A percentile compares a stretch with the other conserved stretches of the same genome.
Conservation (phyloP, 2,113 vertebrate genomes). For the Tamias sibiricus region DNA sequence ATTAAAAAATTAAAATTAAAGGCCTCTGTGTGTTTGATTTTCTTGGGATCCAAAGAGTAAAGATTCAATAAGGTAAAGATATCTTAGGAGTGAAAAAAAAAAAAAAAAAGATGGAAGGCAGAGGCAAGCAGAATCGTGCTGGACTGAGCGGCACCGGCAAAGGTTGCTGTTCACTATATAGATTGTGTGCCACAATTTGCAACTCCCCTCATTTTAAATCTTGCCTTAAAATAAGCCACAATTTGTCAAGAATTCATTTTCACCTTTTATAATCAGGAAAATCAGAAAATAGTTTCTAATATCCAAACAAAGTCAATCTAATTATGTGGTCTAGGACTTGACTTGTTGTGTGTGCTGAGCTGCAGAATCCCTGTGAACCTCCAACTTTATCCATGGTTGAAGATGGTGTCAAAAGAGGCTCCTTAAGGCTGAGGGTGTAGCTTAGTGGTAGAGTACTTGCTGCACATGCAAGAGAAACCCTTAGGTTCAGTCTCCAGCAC, state of each 20-base stretch:
- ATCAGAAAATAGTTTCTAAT: background rate
- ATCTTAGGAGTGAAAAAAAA: background rate
- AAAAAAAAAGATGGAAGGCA: background rate
- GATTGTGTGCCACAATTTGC: background rate
- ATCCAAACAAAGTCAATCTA: background rate
- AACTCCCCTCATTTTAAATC: background rate
- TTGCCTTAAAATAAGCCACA: background rate
- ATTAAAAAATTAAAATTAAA: slow-evolving; percentile 74
- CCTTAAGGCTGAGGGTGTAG: background rate
- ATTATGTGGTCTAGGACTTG: background rate
- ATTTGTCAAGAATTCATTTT: background rate
- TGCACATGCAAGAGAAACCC: background rate
- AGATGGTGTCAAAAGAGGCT: background rate
- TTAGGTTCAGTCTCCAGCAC: background rate
- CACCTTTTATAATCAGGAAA: background rate
- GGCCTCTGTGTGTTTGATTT: slow-evolving; percentile 41
- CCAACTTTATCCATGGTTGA: background rate
- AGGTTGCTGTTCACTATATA: rapidly evolving
- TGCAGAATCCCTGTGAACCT: background rate
- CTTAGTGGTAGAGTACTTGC: background rate
- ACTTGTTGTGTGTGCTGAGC: background rate
- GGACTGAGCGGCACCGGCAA: background rate
- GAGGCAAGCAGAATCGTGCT: background rate
- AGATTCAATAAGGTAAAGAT: background rate
- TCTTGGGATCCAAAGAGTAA: background rate